Conservation (phyloP, 2,888 invertebrate species). For the Phyllotreta striolata region DNA sequence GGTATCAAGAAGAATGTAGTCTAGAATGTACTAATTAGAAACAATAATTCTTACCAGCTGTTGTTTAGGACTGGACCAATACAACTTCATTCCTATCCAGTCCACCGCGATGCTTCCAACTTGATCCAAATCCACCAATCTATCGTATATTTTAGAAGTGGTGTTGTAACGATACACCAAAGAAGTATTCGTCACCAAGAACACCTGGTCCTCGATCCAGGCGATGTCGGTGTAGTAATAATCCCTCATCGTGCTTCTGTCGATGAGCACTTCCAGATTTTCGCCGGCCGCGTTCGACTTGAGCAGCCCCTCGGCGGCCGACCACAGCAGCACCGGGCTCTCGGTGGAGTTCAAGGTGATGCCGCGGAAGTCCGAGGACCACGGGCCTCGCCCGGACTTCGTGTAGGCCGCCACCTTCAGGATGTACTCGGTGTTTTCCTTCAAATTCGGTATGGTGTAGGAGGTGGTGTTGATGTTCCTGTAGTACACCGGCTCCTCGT, state of each 20-base stretch:
- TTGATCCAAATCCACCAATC: constrained; percentile 72
- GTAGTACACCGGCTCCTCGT: constrained; percentile 59
- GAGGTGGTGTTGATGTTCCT: constrained; percentile 68
- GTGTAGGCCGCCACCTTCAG: constrained; percentile 84
- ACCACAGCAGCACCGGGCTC: constrained; percentile 76
- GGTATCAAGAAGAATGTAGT: too few relatives aligned
- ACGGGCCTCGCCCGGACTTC: constrained; percentile 79
- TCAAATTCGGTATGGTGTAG: constrained; percentile 73
- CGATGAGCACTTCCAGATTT: constrained; percentile 73
- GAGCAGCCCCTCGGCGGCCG: constrained; percentile 77
- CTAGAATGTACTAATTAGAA: too few relatives aligned
- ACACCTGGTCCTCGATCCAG: constrained; percentile 79
- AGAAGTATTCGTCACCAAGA: constrained; percentile 71
- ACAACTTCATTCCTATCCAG: constrained; percentile 88
- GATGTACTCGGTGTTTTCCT: constrained; percentile 77
- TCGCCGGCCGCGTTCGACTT: constrained; percentile 85
- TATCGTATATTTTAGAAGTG: constrained; percentile 66
- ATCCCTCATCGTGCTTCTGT: constrained; percentile 64
- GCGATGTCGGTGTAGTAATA: constrained; percentile 74
- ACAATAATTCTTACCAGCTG: constrained; percentile 70
- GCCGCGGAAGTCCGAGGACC: constrained; percentile 68
- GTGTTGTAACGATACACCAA: constrained; percentile 77
- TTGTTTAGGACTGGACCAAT: constrained; percentile 89
- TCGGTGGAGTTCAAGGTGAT: constrained; percentile 70
- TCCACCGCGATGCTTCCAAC: constrained; percentile 86